Base-by-base conservation (phyloP, 2,797 vertebrate genomes). In the Cuniculus paca region DNA sequence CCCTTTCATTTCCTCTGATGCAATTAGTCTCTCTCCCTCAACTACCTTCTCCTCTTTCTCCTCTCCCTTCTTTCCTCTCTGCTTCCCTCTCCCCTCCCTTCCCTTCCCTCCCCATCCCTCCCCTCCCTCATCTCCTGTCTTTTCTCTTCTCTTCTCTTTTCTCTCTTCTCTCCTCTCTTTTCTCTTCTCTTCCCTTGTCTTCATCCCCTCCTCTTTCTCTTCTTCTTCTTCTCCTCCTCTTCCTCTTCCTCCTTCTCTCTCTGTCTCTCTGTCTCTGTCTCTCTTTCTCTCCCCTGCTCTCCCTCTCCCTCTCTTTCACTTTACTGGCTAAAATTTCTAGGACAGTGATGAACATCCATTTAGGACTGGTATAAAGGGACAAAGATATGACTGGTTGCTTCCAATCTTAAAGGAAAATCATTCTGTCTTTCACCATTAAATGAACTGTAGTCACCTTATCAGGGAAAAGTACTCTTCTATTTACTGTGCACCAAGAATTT, bases 201-300 rank as follows among this genome's bases (percentile, higher is more conserved):
- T 19, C 5, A 16, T 50, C 50, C 17, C 14, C 10, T 28, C 34
- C 17, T 19, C 19, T 6, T 36, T 6, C 6, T 19, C n/a, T 36
- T 20, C n/a, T 8, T 6, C 63, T 24, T 10, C 8, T 7, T n/a
- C 63, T n/a, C 31, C 14, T 16, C 28, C 13, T n/a, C 34, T 5
- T n/a, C 4, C 34, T 20, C 2, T 7, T 60, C 24, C 28, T 12
- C 9, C 56, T 17, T 31, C 61, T n/a, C 1, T n/a, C 13, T 65
- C 11, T 65, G 5, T n/a, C 1, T 65, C 31, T 17, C 6, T 7
- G 0, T 20, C 17, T 36, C 2, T 17, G 3, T 10, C n/a, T 5
- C n/a, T 19, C 7, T 9, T 5, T n/a, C 14, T 19, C 34, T 68
- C 34, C n/a, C 3, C 34, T 31, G 6, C 14, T 7, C 31, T n/a